Conservation (phyloP, 2,888 invertebrate species). For the Acronicta leporina region DNA sequence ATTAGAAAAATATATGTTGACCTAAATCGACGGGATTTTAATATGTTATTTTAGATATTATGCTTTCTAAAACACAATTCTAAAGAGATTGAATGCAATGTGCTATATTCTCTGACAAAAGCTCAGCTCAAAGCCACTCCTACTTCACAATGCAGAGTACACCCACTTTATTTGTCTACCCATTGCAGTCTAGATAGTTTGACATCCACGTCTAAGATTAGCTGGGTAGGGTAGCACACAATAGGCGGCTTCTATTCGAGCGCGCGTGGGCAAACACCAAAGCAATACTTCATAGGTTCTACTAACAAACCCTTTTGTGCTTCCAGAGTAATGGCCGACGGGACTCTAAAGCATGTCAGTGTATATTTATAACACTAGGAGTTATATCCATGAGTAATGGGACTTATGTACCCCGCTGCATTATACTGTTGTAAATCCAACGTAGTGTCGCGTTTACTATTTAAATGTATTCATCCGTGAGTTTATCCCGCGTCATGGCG, state of each 20-base stretch:
- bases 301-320: constrained; percentile 88
- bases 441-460: constrained; percentile 86
- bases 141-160: constrained; percentile 41
- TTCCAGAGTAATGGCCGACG: constrained; percentile 74
- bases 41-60: too few relatives aligned
- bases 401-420: constrained; percentile 82
- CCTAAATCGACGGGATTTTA: too few relatives aligned
- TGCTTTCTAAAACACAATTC: too few relatives aligned
- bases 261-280: constrained; percentile 78
- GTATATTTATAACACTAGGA: constrained; percentile 85
- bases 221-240: constrained; percentile 44
- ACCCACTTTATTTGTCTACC: constrained; percentile 45
- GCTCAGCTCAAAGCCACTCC: constrained; percentile 42
- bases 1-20: too few relatives aligned
- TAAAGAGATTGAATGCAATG: constrained; percentile 11
- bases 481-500: constrained; percentile 86
- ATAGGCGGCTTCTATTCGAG: constrained; percentile 59
- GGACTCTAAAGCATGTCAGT: constrained; percentile 82
- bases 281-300: constrained; percentile 82
- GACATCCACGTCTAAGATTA: constrained; percentile 44
- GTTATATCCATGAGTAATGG: constrained; percentile 85
- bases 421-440: constrained; percentile 85
- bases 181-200: constrained; percentile 31
- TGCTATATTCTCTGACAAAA: constrained; percentile 43
- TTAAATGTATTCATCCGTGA: constrained; percentile 88